Evolutionary conservation across 2,888 invertebrate genomes (phyloP).

Genomic region (Phalera bucephala): DNA sequence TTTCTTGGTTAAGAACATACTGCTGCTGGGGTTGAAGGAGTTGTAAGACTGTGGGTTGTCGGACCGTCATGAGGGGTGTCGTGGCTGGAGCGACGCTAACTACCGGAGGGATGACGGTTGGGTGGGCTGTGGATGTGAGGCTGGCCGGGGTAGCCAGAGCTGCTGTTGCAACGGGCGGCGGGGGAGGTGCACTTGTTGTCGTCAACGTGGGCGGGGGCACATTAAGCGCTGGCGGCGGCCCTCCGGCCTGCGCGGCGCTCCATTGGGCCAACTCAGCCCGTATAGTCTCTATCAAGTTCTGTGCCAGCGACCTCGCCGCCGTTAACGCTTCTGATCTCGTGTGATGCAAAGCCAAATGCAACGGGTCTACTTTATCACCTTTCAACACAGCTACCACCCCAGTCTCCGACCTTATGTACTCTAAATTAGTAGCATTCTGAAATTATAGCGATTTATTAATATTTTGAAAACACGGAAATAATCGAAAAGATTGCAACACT

Average conservation of each 20-base stretch:
- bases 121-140: constrained; percentile 55
- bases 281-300: constrained; percentile 91
- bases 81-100: constrained; percentile 68
- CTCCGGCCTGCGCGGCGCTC: constrained; percentile 71
- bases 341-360: constrained; percentile 90
- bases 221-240: constrained; percentile 67
- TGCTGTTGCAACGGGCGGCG: constrained; percentile 55
- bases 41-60: constrained; percentile 72
- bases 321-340: constrained; percentile 86
- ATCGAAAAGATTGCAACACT: constrained; percentile 33
- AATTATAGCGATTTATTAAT: constrained; percentile 31
- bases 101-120: constrained; percentile 61
- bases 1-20: constrained; percentile 75
- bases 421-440: constrained; percentile 86
- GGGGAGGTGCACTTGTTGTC: constrained; percentile 59
- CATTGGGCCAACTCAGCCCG: constrained; percentile 82
- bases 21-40: constrained; percentile 69
- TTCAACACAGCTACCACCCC: constrained; percentile 89
- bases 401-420: constrained; percentile 90
- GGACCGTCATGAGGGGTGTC: constrained; percentile 72
- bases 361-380: constrained; percentile 87
- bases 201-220: constrained; percentile 68
- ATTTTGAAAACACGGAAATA: constrained; percentile 5
- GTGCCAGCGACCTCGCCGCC: constrained; percentile 87
- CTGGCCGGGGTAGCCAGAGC: constrained; percentile 59